Evolutionary conservation across 35 echinoderm and acorn worm genomes (phyloP).

Genomic region (Hemicentrotus pulcherrimus): DNA sequence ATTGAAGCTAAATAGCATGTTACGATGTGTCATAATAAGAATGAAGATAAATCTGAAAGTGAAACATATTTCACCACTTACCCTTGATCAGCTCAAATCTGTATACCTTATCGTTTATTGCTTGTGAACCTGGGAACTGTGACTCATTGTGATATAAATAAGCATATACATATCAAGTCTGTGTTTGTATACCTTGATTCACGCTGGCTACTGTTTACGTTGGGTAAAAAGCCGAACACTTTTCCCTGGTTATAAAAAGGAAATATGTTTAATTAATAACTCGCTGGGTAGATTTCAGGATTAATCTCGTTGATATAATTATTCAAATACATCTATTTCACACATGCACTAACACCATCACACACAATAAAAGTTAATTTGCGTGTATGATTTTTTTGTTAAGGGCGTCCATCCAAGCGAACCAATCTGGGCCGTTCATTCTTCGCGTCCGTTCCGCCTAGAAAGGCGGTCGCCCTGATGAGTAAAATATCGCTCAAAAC

Average conservation of each 20-base stretch:
- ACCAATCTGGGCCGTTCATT: neutral
- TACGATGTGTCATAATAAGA: neutral
- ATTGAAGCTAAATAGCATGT: neutral
- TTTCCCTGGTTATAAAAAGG: neutral
- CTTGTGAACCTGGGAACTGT: neutral
- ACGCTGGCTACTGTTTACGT: neutral
- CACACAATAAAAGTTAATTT: neutral
- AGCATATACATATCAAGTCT: too few species aligned
- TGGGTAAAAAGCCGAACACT: neutral
- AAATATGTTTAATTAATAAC: neutral
- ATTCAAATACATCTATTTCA: neutral
- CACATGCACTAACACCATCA: neutral
- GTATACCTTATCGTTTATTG: neutral
- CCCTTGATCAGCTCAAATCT: neutral
- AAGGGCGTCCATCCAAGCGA: neutral
- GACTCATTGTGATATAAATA: too few species aligned
- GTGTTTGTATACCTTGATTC: neutral
- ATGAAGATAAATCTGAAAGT: neutral
- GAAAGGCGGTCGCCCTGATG: neutral
- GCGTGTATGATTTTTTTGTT: neutral
- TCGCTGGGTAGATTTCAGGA: neutral
- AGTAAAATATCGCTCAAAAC: conserved; percentile 33
- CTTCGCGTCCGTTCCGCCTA: neutral
- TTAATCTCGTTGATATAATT: neutral
- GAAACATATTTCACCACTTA: neutral